These are phyloP conservation scores for Camponotus fellah DNA, from an alignment of 2,888 invertebrate genomes.

Conservation along the genomic window DNA sequence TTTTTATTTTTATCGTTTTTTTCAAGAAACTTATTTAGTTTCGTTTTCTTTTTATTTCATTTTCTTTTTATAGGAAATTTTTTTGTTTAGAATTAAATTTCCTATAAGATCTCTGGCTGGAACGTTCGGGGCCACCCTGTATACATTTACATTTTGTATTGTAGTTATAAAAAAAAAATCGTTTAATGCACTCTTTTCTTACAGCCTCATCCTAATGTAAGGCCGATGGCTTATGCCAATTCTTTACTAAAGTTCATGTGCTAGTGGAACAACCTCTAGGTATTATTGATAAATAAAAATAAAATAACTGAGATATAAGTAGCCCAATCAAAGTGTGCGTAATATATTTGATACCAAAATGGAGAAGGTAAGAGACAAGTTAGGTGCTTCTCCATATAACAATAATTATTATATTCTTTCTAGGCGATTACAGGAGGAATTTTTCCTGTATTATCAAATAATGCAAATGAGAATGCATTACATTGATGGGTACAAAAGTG, in stretches of 20 bases:
- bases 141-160: background rate
- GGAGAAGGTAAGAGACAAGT: conserved; percentile 74
- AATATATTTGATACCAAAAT: conserved; percentile 83
- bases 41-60: conserved; percentile 40
- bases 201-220: conserved; percentile 98
- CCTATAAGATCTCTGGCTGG: too few species aligned
- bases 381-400: conserved; percentile 74
- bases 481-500: conserved; percentile 75
- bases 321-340: conserved; percentile 83
- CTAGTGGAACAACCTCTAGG: conserved; percentile 86
- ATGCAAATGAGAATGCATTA: conserved; percentile 66
- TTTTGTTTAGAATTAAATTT: too few species aligned
- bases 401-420: conserved; percentile 77
- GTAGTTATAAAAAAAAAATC: conserved; percentile 28
- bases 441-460: conserved; percentile 71
- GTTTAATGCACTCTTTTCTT: conserved; percentile 84
- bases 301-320: conserved; percentile 76
- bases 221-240: conserved; percentile 99
- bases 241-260: conserved; percentile 93
- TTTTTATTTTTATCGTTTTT: too few species aligned
- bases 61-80: too few species aligned
- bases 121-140: too few species aligned
- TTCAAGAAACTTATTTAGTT: too few species aligned
- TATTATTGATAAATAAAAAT: conserved; percentile 75
- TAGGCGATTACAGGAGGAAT: conserved; percentile 72